Conservation (phyloP, 2,888 invertebrate genomes). For the Drosophila prolongata region DNA sequence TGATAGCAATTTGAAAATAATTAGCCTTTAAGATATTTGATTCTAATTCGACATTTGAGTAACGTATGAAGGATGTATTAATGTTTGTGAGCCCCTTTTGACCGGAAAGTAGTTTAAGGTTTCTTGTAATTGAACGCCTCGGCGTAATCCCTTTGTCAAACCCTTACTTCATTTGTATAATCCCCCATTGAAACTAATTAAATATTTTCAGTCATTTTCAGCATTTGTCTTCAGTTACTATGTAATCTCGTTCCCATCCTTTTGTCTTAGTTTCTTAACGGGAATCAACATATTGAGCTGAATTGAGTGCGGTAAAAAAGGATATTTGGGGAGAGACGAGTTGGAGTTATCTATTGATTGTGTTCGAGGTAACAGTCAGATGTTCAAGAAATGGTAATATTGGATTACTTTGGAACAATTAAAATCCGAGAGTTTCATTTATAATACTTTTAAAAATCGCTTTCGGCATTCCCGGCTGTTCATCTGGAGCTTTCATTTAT, state of each 20-base stretch:
- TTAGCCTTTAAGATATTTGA: conserved; percentile 16
- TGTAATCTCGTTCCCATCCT: background rate
- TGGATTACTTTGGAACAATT: too few species aligned
- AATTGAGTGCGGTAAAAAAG: background rate
- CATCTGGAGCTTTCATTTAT: background rate
- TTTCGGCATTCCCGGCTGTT: too few species aligned
- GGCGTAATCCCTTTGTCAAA: conserved; percentile 1
- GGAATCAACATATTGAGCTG: background rate
- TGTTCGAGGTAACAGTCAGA: too few species aligned
- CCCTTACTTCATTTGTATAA: conserved; percentile 7
- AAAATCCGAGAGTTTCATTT: too few species aligned
- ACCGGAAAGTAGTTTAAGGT: conserved; percentile 1
- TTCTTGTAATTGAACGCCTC: conserved; percentile 9
- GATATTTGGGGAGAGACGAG: too few species aligned
- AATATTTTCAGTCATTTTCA: conserved; percentile 40
- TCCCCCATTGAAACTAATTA: conserved; percentile 51
- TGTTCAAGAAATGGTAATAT: too few species aligned
- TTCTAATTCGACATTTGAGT: background rate
- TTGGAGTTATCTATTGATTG: too few species aligned
- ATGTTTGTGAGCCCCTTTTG: background rate
- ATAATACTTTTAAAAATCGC: too few species aligned
- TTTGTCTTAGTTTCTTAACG: background rate
- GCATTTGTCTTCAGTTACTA: conserved; percentile 4
- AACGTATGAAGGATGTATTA: background rate
- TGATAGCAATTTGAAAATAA: conserved; percentile 29